Conservation (phyloP, 2,797 vertebrate genomes). For the Prunella strophiata region DNA sequence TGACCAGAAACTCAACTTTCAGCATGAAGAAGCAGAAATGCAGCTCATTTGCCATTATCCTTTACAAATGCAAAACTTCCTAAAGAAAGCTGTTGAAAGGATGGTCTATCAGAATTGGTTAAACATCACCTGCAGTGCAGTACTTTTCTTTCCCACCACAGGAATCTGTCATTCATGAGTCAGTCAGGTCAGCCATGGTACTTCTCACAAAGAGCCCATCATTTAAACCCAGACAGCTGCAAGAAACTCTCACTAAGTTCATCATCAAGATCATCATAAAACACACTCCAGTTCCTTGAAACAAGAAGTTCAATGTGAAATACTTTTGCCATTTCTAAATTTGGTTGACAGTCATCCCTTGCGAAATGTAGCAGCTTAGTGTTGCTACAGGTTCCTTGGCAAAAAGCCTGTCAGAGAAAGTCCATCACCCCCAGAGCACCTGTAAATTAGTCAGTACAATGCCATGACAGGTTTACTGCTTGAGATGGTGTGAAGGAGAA, state of each 20-base stretch:
- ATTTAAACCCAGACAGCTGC: neutral
- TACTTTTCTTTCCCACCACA: neutral
- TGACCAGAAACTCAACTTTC: conserved; percentile 42
- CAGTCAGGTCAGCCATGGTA: neutral
- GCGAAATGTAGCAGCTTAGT: neutral
- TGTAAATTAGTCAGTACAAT: neutral
- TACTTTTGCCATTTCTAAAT: neutral
- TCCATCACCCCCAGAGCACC: neutral
- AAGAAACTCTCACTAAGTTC: neutral
- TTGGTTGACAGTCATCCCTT: neutral
- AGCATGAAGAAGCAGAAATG: conserved; percentile 13
- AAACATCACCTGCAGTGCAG: neutral
- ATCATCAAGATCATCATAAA: neutral
- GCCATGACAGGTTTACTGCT: neutral
- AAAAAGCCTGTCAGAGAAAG: neutral
- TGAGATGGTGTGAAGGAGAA: neutral
- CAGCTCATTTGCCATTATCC: neutral
- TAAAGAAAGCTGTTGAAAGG: neutral
- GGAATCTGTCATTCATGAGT: neutral
- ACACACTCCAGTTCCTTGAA: neutral
- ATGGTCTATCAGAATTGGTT: neutral
- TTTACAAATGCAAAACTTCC: neutral
- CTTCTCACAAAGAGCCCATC: neutral
- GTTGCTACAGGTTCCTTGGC: neutral
- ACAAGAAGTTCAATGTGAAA: neutral